Evolutionary conservation across 2,797 vertebrate genomes (phyloP).

Genomic region (Enteromius afrohamiltoni): DNA sequence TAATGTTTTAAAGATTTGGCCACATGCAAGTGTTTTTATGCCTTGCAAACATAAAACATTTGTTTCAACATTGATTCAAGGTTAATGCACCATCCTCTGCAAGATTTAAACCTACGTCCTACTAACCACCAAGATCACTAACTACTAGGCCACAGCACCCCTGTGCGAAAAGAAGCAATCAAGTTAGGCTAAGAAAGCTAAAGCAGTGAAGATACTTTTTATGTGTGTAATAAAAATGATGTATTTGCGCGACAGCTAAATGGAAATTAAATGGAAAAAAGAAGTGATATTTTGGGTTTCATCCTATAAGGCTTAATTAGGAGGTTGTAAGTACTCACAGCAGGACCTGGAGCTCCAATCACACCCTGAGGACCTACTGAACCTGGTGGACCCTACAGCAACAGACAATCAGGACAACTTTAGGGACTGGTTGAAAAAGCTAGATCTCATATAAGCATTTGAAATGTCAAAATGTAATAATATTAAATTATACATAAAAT

Average conservation of each 20-base stretch:
- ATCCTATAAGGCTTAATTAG: background rate
- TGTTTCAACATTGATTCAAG: background rate
- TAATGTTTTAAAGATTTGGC: background rate
- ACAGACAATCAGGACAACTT: conserved; percentile 13
- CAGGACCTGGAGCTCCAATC: conserved; percentile 93
- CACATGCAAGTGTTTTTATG: background rate
- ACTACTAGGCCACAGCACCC: background rate
- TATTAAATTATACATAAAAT: background rate
- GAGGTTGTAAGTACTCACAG: conserved; percentile 82
- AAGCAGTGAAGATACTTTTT: background rate
- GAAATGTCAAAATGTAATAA: background rate
- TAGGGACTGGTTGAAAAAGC: background rate
- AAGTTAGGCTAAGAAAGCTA: background rate
- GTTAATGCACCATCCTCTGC: background rate
- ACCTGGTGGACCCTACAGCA: conserved; percentile 89
- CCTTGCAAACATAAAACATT: background rate
- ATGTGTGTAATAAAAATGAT: background rate
- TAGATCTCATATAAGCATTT: background rate
- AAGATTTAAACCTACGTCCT: background rate
- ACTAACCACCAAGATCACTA: background rate
- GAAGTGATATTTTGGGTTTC: background rate
- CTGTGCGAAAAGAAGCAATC: background rate
- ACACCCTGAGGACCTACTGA: conserved; percentile 92
- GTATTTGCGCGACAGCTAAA: background rate
- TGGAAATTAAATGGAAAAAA: background rate